Evolutionary conservation across 2,888 invertebrate genomes (phyloP), one percentile per base, ranked within the genome.

Genomic region (Seladonia tumulorum): DNA sequence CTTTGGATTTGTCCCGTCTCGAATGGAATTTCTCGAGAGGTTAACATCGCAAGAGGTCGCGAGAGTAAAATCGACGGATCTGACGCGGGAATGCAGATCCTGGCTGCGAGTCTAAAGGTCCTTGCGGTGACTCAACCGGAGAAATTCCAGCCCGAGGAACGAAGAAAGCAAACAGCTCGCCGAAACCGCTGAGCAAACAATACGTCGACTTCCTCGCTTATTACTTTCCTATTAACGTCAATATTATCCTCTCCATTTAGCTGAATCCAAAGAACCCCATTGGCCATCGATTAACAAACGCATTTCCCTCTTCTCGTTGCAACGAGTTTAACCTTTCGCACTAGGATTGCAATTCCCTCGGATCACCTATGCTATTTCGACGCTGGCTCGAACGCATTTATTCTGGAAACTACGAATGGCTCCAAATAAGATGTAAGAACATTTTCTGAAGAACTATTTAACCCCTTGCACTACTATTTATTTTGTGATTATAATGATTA

Each of bases 121-220:
- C 60, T 75, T 18, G 60, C 42, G 68, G 68, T 68, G 68, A 68
- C 68, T 68, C 68, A 68, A 68, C 68, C 39, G 10, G 68, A 68
- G 68, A 68, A 68, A 68, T 68, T 68, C 68, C 68, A 35, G 22
- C 29, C 35, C 5, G 66, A 12, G 66, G 18, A 35, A 66, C 35
- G 66, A 66, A 66, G 66, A 35, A 22, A 66, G 18, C 35, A 18
- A 35, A 66, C 66, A 35, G 18, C 25, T 63, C 60, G 60, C 29
- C 60, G 60, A 63, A 63, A 63, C 29, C 16, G 29, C 25, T n/a
- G 29, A 29, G 60, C 60, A 63, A 63, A 63, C 60, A 63, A 29
- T 63, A 5, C 10, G 60, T 63, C 29, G 60, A 25, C 16, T 63
- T 29, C 5, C 29, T 63, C 29, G 14, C 2, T 29, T 29, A 63